Evolutionary conservation across 2,797 vertebrate species (phyloP), one percentile per base, ranked within the genome.

Genomic region (Rhadinocentrus ornatus): DNA sequence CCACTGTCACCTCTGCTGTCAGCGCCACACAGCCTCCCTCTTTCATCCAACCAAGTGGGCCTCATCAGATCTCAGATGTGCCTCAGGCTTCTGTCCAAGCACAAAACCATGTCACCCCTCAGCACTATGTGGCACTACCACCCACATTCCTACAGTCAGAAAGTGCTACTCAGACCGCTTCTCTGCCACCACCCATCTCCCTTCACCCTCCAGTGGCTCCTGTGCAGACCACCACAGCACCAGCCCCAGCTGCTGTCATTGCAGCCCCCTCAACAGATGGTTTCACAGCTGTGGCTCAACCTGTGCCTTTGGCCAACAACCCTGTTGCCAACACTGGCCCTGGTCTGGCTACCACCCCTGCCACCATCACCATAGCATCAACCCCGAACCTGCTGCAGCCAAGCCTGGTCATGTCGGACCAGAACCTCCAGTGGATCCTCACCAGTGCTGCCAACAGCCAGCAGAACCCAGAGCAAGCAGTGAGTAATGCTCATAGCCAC

Each of bases 371-470:
- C 58, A 95, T 96, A 2, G 94, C 96, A 50, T 96, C 96, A 5
- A 95, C 95, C 48, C 96, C 95, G 62, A 96, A 88, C 85, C 94
- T 99, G 66, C 93, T 98, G 86, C 97, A 96, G 91, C 95, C 97
- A 76, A 93, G 96, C 88, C 92, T 99, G 3, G 96, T 99, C 72
- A 96, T 99, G 97, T 96, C 96, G 39, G 97, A 99, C 88, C 97
- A 97, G 89, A 98, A 98, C 92, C 91, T 99, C 16, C 98, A 99
- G 69, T 99, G 98, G 98, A 96, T 99, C 86, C 95, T 99, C 75
- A 99, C 97, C 86, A 97, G 95, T 72, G 96, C 97, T 81, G 89
- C 96, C 56, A 95, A 94, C 84, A 94, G 94, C 48, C 92, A 96
- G 2, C 96, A 96, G 84, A 97, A 93, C 91, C 92, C 95, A 37